A percentile compares a stretch with the other conserved stretches of the same genome.
phyloP scores from a whole-genome alignment of 2,113 vertebrate species.

The Formicarius rufipectus region DNA sequence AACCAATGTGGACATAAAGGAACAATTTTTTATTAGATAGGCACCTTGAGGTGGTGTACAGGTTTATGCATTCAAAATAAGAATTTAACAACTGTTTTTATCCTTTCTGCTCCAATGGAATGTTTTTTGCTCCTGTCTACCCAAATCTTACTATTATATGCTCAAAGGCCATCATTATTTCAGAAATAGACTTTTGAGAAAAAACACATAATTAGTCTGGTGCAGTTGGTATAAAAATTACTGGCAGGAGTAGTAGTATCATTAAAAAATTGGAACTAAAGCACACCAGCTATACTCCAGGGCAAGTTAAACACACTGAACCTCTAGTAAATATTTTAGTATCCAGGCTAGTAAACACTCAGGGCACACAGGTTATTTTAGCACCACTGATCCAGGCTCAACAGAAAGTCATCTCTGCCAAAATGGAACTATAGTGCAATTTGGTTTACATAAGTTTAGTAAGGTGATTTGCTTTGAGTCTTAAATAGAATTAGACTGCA shows the following conservation, averaged over 20 bases:
- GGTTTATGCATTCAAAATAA: neutral
- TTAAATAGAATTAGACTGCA: neutral
- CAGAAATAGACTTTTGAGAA: conserved; percentile 73
- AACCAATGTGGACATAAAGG: neutral
- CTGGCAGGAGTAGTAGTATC: conserved; percentile 61
- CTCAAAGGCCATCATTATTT: conserved; percentile 73
- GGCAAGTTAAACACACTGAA: conserved; percentile 62
- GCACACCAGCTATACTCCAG: conserved; percentile 47
- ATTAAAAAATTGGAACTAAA: conserved; percentile 76
- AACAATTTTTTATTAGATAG: neutral
- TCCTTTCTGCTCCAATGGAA: conserved; percentile 17
- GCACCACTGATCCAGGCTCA: neutral
- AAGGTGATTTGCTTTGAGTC: neutral
- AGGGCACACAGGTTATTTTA: neutral
- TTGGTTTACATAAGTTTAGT: neutral
- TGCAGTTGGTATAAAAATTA: conserved; percentile 73
- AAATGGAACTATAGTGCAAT: neutral
- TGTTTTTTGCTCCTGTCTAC: conserved; percentile 1
- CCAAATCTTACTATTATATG: conserved; percentile 49
- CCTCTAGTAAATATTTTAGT: conserved; percentile 52
- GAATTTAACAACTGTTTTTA: neutral
- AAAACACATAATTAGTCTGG: conserved; percentile 72
- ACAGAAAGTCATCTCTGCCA: neutral
- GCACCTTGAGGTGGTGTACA: neutral
- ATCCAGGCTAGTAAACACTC: neutral